Evolutionary conservation across 2,888 invertebrate genomes (phyloP).

Genomic region (Netelia melanura): DNA sequence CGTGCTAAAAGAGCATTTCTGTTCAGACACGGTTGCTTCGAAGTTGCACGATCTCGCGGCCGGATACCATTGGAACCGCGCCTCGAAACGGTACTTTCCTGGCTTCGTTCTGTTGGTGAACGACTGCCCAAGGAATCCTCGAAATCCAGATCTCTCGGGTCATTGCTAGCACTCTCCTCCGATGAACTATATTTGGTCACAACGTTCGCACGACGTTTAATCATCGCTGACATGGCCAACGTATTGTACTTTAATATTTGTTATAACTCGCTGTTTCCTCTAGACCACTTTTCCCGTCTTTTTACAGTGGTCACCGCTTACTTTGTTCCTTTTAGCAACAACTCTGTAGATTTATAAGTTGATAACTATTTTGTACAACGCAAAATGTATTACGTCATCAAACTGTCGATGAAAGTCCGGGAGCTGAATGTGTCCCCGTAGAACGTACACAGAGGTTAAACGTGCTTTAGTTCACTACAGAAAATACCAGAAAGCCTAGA

Average conservation of each 20-base stretch:
- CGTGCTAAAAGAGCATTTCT: constrained; percentile 88
- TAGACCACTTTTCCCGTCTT: background rate
- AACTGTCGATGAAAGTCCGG: too few relatives aligned
- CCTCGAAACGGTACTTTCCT: constrained; percentile 7
- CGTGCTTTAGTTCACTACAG: too few relatives aligned
- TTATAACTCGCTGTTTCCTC: background rate
- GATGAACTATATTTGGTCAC: constrained; percentile 36
- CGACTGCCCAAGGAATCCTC: constrained; percentile 44
- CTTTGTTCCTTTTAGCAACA: background rate
- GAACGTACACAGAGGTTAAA: too few relatives aligned
- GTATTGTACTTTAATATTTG: background rate
- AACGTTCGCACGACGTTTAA: constrained; percentile 63
- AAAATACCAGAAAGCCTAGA: too few relatives aligned
- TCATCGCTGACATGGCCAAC: constrained; percentile 46
- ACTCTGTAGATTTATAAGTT: too few relatives aligned
- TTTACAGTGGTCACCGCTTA: background rate
- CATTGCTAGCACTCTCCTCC: constrained; percentile 47
- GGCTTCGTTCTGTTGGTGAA: constrained; percentile 20
- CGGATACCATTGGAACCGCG: constrained; percentile 59
- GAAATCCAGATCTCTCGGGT: constrained; percentile 42
- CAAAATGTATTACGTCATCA: too few relatives aligned
- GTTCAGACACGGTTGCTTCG: constrained; percentile 84
- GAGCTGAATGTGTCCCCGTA: too few relatives aligned
- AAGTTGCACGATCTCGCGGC: constrained; percentile 74
- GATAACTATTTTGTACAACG: too few relatives aligned